phyloP scores from a whole-genome alignment of 2,888 invertebrate species.

The Microplitis deprimator region DNA sequence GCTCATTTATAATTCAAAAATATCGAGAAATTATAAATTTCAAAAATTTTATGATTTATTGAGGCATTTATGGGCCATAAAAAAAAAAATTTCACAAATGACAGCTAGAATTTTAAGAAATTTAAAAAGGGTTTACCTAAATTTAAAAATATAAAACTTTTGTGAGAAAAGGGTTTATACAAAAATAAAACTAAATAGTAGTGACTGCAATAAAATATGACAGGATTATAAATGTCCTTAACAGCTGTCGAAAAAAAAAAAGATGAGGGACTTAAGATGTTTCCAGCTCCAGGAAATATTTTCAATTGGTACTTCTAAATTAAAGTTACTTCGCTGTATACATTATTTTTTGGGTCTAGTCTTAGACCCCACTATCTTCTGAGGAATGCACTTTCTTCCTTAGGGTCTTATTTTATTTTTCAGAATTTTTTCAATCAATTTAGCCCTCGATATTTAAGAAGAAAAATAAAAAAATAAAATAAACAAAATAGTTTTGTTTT shows the following conservation, averaged over 20 bases:
- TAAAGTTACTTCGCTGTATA: not conserved
- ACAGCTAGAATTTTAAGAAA: not conserved
- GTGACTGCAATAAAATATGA: not conserved
- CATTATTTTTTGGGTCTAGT: not conserved
- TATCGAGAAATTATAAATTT: too few species aligned
- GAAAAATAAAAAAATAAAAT: too few species aligned
- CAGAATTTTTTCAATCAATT: not conserved
- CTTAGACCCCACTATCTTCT: constrained; percentile 33
- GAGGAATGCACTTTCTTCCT: constrained; percentile 47
- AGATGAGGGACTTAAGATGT: not conserved
- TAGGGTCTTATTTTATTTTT: not conserved
- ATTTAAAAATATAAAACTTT: constrained; percentile 13
- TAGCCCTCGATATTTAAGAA: too few species aligned
- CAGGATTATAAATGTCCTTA: not conserved
- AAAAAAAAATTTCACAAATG: too few species aligned
- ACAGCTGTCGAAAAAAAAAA: not conserved
- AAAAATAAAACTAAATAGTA: not conserved
- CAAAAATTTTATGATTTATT: too few species aligned
- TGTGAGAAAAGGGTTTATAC: not conserved
- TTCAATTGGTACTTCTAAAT: not conserved
- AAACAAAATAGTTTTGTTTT: too few species aligned
- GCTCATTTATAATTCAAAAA: too few species aligned
- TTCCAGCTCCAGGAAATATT: not conserved
- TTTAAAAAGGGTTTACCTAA: constrained; percentile 10
- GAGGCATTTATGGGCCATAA: too few species aligned